Base-by-base conservation (phyloP, 2,888 invertebrate species). In the Trachelus troglodyta region DNA sequence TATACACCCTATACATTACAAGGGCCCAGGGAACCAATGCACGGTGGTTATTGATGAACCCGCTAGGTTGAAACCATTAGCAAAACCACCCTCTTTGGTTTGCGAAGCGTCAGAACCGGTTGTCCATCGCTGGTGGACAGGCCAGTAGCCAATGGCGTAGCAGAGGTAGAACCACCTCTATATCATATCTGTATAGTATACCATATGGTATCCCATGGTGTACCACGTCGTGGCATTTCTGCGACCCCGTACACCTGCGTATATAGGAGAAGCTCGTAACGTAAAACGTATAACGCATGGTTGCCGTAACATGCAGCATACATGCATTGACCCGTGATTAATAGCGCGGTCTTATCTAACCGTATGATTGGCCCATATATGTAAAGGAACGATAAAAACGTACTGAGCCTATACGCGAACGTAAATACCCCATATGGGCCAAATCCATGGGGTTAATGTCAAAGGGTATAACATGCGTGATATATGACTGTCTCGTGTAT, bases 31-130 rank as follows among this genome's bases (percentile, higher is more conserved):
- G 71, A 34, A 71, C 33, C 31, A 71, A 34, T 71, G 71, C 12
- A 4, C 71, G 77, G 76, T 76, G 79, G 79, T 81, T 83, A 83
- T 83, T 83, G 83, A 83, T 83, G 82, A 81, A 83, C 76, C 77
- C 56, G 56, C 23, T 23, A 23, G 56, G 56, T 23, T 56, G 56
- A 9, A 56, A 56, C 56, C 56, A 56, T 56, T 23, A 56, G 71
- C 71, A 79, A 78, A 75, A 68, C 34, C 69, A 69, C 40, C 33
- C 75, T 75, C 69, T 73, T 69, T 77, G 35, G 73, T 69, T 74
- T 74, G 31, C 74, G 74, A 68, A 23, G 56, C 56, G 56, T 56
- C 56, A 56, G 56, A 56, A 56, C 56, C 56, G 56, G 23, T 56
- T 56, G 56, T 56, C 56, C 56, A 56, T 56, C 56, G 56, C 56